Evolutionary conservation across 2,888 invertebrate genomes (phyloP), one percentile per base, ranked within the genome.

Genomic region (Coecobrya sp.): DNA sequence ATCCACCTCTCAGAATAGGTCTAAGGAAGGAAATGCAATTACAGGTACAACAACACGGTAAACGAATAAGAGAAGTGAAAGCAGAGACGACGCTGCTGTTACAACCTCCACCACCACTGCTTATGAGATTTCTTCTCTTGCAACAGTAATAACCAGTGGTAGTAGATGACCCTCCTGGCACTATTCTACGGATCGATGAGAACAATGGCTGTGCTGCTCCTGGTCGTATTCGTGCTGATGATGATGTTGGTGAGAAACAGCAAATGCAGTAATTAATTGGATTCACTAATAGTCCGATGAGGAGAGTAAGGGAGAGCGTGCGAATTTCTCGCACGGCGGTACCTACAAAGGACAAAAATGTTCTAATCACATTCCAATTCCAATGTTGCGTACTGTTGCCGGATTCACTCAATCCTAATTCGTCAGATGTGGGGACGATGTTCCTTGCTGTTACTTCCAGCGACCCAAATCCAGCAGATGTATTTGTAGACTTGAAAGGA

Each of bases 191-290:
- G 79, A 87, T 87, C 79, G 87, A 86, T 86, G 86, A 55, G 86
- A 86, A 86, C 19, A 70, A 52, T 86, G 85, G 73, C 22, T 73
- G 73, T 42, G 30, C 13, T 16, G 42, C 62, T 19, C 22, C 45
- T 25, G 65, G 10, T 84, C 11, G 68, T n/a, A 25, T 27, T 52
- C 16, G 76, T 52, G 7, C 19, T 3, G 87, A 79, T 68, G 45
- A 30, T 36, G 70, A 79, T n/a, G 81, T n/a, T 59, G 62, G 90
- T 81, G 82, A 76, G 68, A 87, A 85, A 84, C 49, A 85, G 79
- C 79, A 89, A 89, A 89, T 89, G 82, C 76, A 88, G 89, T 86
- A 91, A 93, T 91, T 93, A 93, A 93, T 93, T 89, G 91, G 93
- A 93, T 93, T 93, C 91, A 92, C 89, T 92, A 88, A 81, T 88